Percentiles rank a stretch among this genome's conserved stretches.
phyloP scores from a whole-genome alignment of 2,113 vertebrate genomes.

The Carlito syrichta region DNA sequence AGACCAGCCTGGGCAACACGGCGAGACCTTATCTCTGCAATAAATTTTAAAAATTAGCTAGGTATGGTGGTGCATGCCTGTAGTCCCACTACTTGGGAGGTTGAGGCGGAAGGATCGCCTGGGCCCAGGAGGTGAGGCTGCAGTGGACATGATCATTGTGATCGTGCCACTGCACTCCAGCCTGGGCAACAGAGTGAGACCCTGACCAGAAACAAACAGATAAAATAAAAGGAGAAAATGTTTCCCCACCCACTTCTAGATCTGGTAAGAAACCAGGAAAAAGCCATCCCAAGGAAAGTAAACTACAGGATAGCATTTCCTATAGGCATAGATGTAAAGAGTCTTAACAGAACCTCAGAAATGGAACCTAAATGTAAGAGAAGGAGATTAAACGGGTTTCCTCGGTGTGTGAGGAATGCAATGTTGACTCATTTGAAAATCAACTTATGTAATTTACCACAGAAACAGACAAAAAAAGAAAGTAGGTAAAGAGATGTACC shows the following conservation, averaged over 20 bases:
- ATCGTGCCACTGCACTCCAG: too few species aligned
- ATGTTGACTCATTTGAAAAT: not conserved
- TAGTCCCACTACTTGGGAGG: too few species aligned
- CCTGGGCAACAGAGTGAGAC: too few species aligned
- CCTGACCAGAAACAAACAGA: too few species aligned
- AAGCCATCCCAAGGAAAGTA: not conserved
- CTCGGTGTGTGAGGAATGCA: not conserved
- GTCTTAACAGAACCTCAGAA: not conserved
- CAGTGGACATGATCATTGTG: too few species aligned
- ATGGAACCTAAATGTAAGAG: not conserved
- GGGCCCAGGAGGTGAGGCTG: too few species aligned
- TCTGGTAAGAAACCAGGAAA: not conserved
- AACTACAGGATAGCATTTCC: not conserved
- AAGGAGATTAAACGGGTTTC: not conserved
- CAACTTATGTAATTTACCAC: not conserved
- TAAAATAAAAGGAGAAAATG: too few species aligned
- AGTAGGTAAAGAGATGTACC: not conserved
- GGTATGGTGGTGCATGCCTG: too few species aligned
- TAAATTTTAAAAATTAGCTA: too few species aligned
- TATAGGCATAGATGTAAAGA: not conserved
- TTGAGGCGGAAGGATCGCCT: too few species aligned
- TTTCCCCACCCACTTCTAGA: not conserved
- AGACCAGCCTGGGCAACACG: too few species aligned
- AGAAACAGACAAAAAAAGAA: not conserved
- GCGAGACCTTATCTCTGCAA: too few species aligned